Evolutionary conservation across 2,888 invertebrate species (phyloP), one percentile per base, ranked within the genome.

Genomic region (Rhamphomyia laevipes): DNA sequence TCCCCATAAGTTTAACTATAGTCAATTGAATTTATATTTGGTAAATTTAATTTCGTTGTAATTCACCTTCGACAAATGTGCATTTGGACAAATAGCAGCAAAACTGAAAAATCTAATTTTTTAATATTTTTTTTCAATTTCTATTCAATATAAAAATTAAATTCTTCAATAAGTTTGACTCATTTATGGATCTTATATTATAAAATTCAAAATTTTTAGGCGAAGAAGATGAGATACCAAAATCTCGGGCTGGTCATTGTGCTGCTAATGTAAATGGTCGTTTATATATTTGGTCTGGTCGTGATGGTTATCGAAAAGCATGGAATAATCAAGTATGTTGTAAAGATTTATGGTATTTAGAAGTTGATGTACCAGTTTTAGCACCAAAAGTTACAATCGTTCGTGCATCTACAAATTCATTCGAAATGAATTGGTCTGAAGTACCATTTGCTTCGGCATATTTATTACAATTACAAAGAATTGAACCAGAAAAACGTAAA

Each of bases 321-420:
- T 94, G 92, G 93, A 94, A 94, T 69, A 94, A 93, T 73, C 94
- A 95, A 76, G 90, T 89, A 18, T 92, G 91, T 64, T 92, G 90
- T 67, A 90, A 90, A 66, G 92, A 92, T 68, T 71, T 92, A 44
- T 90, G 87, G 91, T 89, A 84, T 63, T 69, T 92, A 47, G 92
- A 92, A 68, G 89, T 90, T 13, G 90, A 89, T 57, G 86, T 83
- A 58, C 95, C 95, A 1, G 78, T 84, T 2, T 80, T 86, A 21
- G 92, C 93, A 1, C 82, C 86, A 15, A 76, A 89, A 51, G 89
- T 94, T 3, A 90, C 91, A 56, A 74, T 96, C 10, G 87, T 93
- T 0, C 80, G 91, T 54, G 93, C 94, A 1, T 87, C 87, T 38
- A 92, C 92, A 7, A 86, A 86, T 58, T 84, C 87, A 0, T 70